These are phyloP conservation scores for Megathymus violae DNA, from an alignment of 1,140 invertebrate species.

Conservation along the genomic window DNA sequence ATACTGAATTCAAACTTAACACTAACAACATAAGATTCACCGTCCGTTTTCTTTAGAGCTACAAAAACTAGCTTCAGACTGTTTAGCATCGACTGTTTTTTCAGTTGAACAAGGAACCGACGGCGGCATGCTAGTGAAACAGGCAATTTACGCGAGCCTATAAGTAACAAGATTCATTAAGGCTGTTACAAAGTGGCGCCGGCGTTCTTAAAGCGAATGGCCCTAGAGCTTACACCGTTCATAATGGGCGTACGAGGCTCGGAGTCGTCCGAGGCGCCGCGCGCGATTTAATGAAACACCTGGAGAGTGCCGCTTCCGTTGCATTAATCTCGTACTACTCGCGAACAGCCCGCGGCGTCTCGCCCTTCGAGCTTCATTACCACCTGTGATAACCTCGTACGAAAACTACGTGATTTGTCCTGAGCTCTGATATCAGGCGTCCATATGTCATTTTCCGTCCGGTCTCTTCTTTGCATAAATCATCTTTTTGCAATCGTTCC, in stretches of 20 bases:
- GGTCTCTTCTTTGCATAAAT: too few species aligned
- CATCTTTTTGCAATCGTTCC: too few species aligned
- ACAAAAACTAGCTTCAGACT: neutral
- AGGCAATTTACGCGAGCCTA: constrained; percentile 80
- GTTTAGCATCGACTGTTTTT: constrained; percentile 6
- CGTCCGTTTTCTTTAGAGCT: too few species aligned
- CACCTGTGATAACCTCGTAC: constrained; percentile 39
- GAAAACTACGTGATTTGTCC: too few species aligned
- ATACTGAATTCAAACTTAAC: too few species aligned
- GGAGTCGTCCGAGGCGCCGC: constrained; percentile 67
- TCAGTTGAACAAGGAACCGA: constrained; percentile 11
- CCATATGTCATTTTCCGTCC: too few species aligned
- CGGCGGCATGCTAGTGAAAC: constrained; percentile 66
- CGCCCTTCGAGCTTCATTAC: constrained; percentile 45
- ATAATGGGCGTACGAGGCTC: constrained; percentile 71
- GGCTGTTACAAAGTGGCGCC: constrained; percentile 80
- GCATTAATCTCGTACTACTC: constrained; percentile 72
- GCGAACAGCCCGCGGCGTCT: constrained; percentile 36
- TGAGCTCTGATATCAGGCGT: too few species aligned
- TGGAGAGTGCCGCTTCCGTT: constrained; percentile 77
- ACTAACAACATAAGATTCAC: too few species aligned
- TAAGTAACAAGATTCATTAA: constrained; percentile 83
- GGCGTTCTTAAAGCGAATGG: constrained; percentile 82
- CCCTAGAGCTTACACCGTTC: constrained; percentile 79
- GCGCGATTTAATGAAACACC: constrained; percentile 82